Base-by-base conservation (phyloP, 2,888 invertebrate species). In the Nomada fucata region DNA sequence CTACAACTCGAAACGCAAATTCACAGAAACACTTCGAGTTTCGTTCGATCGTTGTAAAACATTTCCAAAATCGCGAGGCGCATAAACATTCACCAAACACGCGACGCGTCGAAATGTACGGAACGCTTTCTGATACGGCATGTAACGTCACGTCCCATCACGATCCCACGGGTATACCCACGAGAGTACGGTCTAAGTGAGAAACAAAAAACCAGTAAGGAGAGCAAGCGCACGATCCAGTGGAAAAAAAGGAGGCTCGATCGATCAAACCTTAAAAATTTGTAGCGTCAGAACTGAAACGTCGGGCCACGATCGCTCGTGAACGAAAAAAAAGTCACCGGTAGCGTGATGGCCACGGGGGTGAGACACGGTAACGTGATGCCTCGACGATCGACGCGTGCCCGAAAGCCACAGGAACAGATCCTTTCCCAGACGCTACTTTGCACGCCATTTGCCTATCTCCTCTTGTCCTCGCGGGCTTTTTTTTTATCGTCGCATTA, bases 191-290 rank as follows among this genome's bases (percentile, higher is more conserved):
- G 59, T 52, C 13, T 23, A 42, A 57, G 18, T 2, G 36, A 20
- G 15, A 50, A 15, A n/a, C 57, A 23, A 53, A 63, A 42, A 15
- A 52, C 29, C 18, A 20, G 11, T 20, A 29, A 71, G 36, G 9
- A 26, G 20, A 52, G 23, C 18, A 47, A 61, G 50, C 52, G 11
- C 42, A 2, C 47, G 11, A 29, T 7, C 2, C n/a, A 15, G 18
- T 18, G 2, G 20, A 42, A 7, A 53, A 53, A 29, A 44, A 7
- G 23, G 53, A n/a, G 64, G 60, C 86, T 83, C 36, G 36, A 91
- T 91, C 91, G 83, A 91, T 91, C 91, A 91, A 88, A 82, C 82
- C 60, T 80, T 57, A 47, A 36, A 50, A 78, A 76, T 68, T 82
- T 67, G 80, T 65, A 76, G 71, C 70, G 81, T 68, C 79, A 83